Evolutionary conservation across 2,888 invertebrate species (phyloP), one percentile per base, ranked within the genome.

Genomic region (Lobophora halterata): DNA sequence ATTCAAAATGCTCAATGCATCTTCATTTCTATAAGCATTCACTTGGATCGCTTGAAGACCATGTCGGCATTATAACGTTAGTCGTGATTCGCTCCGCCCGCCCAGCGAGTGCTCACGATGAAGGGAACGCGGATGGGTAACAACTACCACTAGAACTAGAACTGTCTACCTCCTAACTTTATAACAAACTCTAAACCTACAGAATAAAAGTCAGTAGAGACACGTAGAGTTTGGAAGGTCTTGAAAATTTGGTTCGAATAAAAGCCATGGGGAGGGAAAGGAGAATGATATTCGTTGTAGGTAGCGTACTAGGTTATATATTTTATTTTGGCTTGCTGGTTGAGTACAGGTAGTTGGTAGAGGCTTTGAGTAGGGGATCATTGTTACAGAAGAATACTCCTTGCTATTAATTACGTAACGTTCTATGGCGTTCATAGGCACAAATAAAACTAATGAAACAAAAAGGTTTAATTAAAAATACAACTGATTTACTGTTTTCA

Each of bases 21-120:
- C 16, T 11, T 31, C 4, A 30, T 36, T 30, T 30, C 1, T 16
- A 31, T 27, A 19, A 19, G n/a, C 17, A 34, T 32, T 40, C 39
- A 34, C 49, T 55, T 59, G 55, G 32, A 46, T 54, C 32, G 21
- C 13, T 39, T 18, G 49, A 54, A 46, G 48, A 58, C 49, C 59
- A 49, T 54, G 44, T 43, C 54, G 47, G 52, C 46, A 53, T 61
- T 56, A 56, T 38, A 28, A 11, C 31, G 44, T 49, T 31, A 34
- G 48, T 52, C 54, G 61, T 55, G 65, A 63, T 67, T 65, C 61
- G 63, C 61, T 58, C 58, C 61, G 58, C 62, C 62, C 62, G 55
- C 56, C 58, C 54, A 46, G 46, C 46, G 19, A 32, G 14, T 14
- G 46, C 51, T 24, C 44, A 30, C 26, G 32, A 33, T 29, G 29